A percentile compares a stretch with the other conserved stretches of the same genome.
These are phyloP conservation scores for Schizothorax lantsangensis DNA, from an alignment of 2,797 vertebrate genomes.

Conservation along the genomic window DNA sequence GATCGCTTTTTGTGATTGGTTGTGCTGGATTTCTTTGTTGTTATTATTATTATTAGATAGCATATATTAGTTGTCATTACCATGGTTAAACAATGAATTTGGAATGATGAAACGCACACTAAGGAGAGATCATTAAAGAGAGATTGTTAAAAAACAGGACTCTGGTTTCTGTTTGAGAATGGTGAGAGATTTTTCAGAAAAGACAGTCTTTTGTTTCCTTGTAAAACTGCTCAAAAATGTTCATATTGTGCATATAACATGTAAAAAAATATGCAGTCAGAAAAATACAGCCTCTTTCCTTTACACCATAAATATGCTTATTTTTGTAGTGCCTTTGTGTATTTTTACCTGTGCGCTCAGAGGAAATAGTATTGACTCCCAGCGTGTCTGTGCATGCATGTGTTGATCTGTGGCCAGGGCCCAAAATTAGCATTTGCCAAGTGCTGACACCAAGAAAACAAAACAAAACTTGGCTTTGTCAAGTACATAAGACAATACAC, in stretches of 20 bases:
- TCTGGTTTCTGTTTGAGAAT: slow-evolving; percentile 48
- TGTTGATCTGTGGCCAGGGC: slow-evolving; percentile 20
- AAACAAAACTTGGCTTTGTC: not conserved
- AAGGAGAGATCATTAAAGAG: slow-evolving; percentile 53
- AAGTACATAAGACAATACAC: not conserved
- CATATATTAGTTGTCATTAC: slow-evolving; percentile 8
- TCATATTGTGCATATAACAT: slow-evolving; percentile 73
- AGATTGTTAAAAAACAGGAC: slow-evolving; percentile 55
- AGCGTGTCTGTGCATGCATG: slow-evolving; percentile 9
- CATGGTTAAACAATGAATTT: not conserved
- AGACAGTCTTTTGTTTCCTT: slow-evolving; percentile 46
- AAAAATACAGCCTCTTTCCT: slow-evolving; percentile 83
- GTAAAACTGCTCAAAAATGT: slow-evolving; percentile 70
- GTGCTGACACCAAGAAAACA: not conserved
- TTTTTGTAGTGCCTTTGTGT: slow-evolving; percentile 71
- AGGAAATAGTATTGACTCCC: slow-evolving; percentile 55
- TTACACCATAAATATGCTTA: slow-evolving; percentile 75
- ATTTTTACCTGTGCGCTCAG: slow-evolving; percentile 66
- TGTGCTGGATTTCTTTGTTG: not conserved
- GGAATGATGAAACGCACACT: slow-evolving; percentile 34
- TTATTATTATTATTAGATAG: not conserved
- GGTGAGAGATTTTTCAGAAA: slow-evolving; percentile 39
- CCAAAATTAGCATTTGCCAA: slow-evolving; percentile 16
- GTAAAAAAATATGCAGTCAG: slow-evolving; percentile 80
- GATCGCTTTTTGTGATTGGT: not conserved